Evolutionary conservation across 2,797 vertebrate genomes (phyloP).

Genomic region (Takifugu rubripes): DNA sequence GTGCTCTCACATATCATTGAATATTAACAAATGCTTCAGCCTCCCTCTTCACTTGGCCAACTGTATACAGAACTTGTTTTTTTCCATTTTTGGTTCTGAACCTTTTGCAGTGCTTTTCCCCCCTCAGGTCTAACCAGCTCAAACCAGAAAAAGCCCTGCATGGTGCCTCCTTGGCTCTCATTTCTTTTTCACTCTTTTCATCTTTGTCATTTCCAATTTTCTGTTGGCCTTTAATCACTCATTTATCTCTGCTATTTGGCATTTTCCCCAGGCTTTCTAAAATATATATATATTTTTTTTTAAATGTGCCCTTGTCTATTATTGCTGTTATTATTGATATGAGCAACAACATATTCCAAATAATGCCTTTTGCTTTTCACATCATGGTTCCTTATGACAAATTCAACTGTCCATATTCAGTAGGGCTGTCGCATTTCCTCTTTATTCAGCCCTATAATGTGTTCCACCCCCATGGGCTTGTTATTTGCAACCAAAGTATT

Average conservation of each 20-base stretch:
- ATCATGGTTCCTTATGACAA: background rate
- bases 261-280: background rate
- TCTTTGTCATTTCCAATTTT: slow-evolving; percentile 5
- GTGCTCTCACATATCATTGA: slow-evolving; percentile 42
- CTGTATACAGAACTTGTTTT: background rate
- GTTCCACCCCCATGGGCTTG: background rate
- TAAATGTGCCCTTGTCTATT: background rate
- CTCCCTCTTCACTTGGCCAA: slow-evolving; percentile 13
- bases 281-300: background rate
- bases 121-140: background rate
- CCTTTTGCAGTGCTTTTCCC: slow-evolving; percentile 18
- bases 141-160: slow-evolving; percentile 11
- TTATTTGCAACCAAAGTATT: slow-evolving; percentile 11
- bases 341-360: background rate
- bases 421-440: too few species aligned
- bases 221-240: background rate
- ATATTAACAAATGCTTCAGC: slow-evolving; percentile 43
- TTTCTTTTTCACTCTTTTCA: slow-evolving; percentile 5
- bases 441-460: background rate
- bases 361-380: background rate
- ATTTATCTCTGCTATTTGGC: background rate
- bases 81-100: slow-evolving; percentile 18
- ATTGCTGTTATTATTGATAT: background rate
- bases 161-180: background rate
- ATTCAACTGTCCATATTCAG: too few species aligned